Conservation (phyloP, 2,797 vertebrate species). For the Tolypeutes matacus region DNA sequence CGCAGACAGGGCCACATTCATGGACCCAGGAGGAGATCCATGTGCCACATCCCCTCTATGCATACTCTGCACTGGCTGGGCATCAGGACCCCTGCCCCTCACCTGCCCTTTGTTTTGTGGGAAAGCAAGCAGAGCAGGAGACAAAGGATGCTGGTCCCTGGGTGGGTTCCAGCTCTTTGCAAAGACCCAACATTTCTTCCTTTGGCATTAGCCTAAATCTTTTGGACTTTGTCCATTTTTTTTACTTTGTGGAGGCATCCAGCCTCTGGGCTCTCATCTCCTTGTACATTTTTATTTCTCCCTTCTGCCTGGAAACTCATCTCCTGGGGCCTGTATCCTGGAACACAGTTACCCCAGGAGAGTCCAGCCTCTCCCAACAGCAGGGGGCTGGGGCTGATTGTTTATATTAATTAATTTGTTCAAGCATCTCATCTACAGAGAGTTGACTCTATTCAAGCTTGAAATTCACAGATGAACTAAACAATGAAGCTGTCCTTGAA, state of each 20-base stretch:
- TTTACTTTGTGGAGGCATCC: not conserved
- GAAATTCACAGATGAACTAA: not conserved
- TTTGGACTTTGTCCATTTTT: not conserved
- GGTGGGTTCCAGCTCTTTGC: not conserved
- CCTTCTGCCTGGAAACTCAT: not conserved
- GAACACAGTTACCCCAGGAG: not conserved
- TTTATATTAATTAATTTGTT: not conserved
- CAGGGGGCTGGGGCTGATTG: not conserved
- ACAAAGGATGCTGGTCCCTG: not conserved
- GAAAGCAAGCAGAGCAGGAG: not conserved
- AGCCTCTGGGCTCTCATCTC: not conserved
- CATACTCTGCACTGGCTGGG: not conserved
- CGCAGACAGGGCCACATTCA: not conserved
- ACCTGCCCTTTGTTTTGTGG: not conserved
- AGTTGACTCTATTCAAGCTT: not conserved
- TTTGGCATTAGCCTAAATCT: not conserved
- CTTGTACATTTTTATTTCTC: not conserved
- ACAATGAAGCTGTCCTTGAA: not conserved
- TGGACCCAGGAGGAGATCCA: not conserved
- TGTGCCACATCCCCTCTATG: not conserved
- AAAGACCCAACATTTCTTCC: constrained; percentile 16
- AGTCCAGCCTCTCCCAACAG: not conserved
- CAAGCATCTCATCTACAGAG: not conserved
- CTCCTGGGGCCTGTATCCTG: not conserved
- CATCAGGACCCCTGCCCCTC: not conserved